phyloP scores from a whole-genome alignment of 2,888 invertebrate genomes.

The Eilema depressum region DNA sequence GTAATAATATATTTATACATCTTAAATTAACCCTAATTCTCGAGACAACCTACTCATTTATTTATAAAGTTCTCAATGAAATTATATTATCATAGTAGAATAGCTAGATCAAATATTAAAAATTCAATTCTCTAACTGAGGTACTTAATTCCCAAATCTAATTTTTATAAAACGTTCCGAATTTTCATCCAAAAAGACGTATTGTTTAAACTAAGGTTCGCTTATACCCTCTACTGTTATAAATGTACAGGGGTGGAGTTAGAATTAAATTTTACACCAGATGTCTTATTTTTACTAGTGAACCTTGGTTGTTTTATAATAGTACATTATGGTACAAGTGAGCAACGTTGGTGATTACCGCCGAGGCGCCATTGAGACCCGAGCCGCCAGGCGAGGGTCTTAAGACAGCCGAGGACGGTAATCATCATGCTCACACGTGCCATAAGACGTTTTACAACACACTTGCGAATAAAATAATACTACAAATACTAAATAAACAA shows the following conservation, averaged over 20 bases:
- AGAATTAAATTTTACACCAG: not conserved
- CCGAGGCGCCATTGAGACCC: too few species aligned
- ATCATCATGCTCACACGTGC: too few species aligned
- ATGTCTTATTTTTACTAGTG: too few species aligned
- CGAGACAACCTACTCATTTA: slow-evolving; percentile 10
- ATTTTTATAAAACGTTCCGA: slow-evolving; percentile 68
- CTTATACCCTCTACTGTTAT: slow-evolving; percentile 45
- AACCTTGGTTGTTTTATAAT: too few species aligned
- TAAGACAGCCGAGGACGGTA: too few species aligned
- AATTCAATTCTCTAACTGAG: slow-evolving; percentile 47
- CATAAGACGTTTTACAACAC: too few species aligned
- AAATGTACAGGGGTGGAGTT: slow-evolving; percentile 40
- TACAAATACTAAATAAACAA: too few species aligned
- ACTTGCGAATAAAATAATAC: too few species aligned
- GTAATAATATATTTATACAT: not conserved
- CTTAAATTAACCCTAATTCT: not conserved
- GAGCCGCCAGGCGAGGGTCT: too few species aligned
- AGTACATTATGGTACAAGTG: too few species aligned
- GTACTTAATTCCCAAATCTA: slow-evolving; percentile 63
- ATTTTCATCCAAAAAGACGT: slow-evolving; percentile 55
- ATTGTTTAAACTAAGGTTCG: slow-evolving; percentile 60
- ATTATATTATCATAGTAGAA: slow-evolving; percentile 10
- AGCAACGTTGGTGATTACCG: too few species aligned
- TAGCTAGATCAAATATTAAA: slow-evolving; percentile 32
- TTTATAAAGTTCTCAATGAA: slow-evolving; percentile 11